Evolutionary conservation across 2,113 vertebrate species (phyloP).

Genomic region (Synchiropus splendidus): DNA sequence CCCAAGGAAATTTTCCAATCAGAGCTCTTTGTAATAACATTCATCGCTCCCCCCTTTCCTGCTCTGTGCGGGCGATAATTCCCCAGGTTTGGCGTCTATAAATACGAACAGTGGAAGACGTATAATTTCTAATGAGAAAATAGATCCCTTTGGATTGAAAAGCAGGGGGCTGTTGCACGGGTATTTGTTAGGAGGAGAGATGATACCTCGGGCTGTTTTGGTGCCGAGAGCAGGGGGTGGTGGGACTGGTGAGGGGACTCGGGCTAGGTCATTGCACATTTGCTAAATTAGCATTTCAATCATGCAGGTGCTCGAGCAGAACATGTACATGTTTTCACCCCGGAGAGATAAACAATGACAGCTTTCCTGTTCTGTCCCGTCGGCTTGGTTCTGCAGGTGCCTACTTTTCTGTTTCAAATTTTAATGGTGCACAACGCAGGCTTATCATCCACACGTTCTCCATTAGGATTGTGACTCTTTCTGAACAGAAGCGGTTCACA

Average conservation of each 20-base stretch:
- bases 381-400: conserved; percentile 2
- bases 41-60: conserved; percentile 43
- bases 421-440: too few relatives aligned
- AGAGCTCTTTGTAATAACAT: conserved; percentile 69
- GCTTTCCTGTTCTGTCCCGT: not conserved
- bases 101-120: conserved; percentile 59
- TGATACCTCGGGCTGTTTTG: conserved; percentile 66
- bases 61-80: conserved; percentile 57
- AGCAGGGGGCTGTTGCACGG: conserved; percentile 44
- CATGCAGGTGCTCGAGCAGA: conserved; percentile 59
- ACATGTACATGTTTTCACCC: conserved; percentile 60
- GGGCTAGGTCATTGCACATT: conserved; percentile 69
- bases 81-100: conserved; percentile 69
- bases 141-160: conserved; percentile 69
- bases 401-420: conserved; percentile 1
- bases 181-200: conserved; percentile 71
- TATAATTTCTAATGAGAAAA: conserved; percentile 70
- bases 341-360: conserved; percentile 56
- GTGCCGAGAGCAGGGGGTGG: conserved; percentile 11
- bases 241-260: conserved; percentile 32
- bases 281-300: conserved; percentile 73
- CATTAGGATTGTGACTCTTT: too few relatives aligned
- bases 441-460: too few relatives aligned
- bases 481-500: too few relatives aligned
- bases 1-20: conserved; percentile 62